Evolutionary conservation across 2,113 vertebrate species (phyloP).

Genomic region (Recurvirostra avosetta): DNA sequence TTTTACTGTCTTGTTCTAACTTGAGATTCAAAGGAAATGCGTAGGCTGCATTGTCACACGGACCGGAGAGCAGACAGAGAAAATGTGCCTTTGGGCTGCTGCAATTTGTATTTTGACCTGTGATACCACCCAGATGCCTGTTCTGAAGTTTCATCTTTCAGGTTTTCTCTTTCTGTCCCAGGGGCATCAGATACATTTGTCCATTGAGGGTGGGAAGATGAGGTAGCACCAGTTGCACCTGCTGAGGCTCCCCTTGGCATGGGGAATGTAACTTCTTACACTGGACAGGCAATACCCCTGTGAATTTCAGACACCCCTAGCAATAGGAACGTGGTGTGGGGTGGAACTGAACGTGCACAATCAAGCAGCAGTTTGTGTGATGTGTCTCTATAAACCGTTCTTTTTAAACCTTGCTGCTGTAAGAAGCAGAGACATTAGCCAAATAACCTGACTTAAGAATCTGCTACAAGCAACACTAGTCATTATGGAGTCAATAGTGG

Average conservation of each 20-base stretch:
- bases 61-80: neutral
- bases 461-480: too few species aligned
- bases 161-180: neutral
- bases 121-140: fast-evolving
- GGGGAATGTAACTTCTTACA: neutral
- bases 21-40: neutral
- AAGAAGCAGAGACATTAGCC: neutral
- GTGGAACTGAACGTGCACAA: too few species aligned
- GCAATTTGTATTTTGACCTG: neutral
- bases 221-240: neutral
- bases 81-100: neutral
- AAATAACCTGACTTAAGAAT: neutral
- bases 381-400: too few species aligned
- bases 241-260: neutral
- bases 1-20: neutral
- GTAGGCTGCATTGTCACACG: fast-evolving
- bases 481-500: neutral
- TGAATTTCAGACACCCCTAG: neutral
- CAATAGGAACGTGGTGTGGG: neutral
- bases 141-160: neutral
- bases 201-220: neutral
- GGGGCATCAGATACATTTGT: neutral
- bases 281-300: neutral
- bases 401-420: neutral
- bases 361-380: too few species aligned